These are phyloP conservation scores for Ceyx melanurus DNA, from an alignment of 2,113 vertebrate species.

Conservation along the genomic window DNA sequence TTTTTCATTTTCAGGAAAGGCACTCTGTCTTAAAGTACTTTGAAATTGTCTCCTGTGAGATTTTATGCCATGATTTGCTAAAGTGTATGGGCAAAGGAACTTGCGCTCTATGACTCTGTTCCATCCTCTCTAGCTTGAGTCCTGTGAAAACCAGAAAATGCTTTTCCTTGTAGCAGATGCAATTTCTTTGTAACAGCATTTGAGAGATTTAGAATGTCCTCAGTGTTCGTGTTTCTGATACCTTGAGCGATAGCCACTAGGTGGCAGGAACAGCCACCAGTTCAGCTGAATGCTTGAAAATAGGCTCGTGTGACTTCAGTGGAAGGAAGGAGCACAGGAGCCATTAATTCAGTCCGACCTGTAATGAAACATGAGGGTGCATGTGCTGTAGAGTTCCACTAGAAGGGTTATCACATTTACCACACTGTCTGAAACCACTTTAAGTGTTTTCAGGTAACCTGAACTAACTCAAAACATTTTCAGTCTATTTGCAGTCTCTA, in stretches of 20 bases:
- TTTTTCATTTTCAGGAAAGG: background rate
- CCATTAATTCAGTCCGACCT: background rate
- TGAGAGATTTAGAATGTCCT: background rate
- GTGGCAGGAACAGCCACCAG: slow-evolving; percentile 45
- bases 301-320: fast-evolving
- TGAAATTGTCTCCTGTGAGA: background rate
- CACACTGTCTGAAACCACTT: background rate
- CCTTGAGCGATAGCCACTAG: background rate
- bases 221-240: background rate
- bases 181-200: background rate
- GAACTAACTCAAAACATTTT: background rate
- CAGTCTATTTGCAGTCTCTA: background rate
- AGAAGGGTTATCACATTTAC: background rate
- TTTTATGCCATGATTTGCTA: background rate
- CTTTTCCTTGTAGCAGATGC: background rate
- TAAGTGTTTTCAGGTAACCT: background rate
- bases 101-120: background rate
- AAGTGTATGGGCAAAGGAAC: background rate
- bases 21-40: background rate
- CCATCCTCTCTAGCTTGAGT: background rate
- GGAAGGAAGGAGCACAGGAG: background rate
- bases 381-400: background rate
- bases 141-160: background rate
- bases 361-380: background rate
- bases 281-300: background rate